Percentiles rank a stretch among this genome's conserved stretches.
Evolutionary conservation across 2,113 vertebrate species (phyloP).

Genomic region (Silurus asotus): DNA sequence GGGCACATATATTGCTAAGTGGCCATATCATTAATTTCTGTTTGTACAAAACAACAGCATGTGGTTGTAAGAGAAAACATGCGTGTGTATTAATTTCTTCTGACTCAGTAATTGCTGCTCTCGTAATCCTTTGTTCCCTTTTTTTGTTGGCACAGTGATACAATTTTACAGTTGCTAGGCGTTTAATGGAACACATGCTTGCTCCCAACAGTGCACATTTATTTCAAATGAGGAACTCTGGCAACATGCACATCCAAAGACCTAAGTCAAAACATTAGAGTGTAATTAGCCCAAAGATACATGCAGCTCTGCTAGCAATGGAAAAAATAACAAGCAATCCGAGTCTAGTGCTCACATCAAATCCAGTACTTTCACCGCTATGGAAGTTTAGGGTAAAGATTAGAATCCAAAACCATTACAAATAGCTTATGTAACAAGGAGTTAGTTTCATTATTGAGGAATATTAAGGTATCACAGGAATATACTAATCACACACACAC

Average conservation of each 20-base stretch:
- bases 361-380: slow-evolving; percentile 1
- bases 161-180: slow-evolving; percentile 65
- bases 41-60: slow-evolving; percentile 58
- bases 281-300: slow-evolving; percentile 46
- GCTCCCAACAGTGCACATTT: slow-evolving; percentile 49
- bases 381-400: neutral
- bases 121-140: slow-evolving; percentile 59
- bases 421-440: neutral
- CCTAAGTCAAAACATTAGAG: slow-evolving; percentile 48
- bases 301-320: slow-evolving; percentile 28
- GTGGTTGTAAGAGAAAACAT: slow-evolving; percentile 62
- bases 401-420: neutral
- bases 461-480: neutral
- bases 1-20: slow-evolving; percentile 43
- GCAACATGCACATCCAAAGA: slow-evolving; percentile 29
- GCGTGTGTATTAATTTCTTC: slow-evolving; percentile 56
- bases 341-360: slow-evolving; percentile 24
- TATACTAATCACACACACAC: neutral
- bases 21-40: slow-evolving; percentile 55
- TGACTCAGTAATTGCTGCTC: slow-evolving; percentile 62
- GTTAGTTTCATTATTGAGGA: neutral
- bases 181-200: slow-evolving; percentile 51
- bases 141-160: slow-evolving; percentile 60
- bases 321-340: slow-evolving; percentile 48
- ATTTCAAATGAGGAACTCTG: slow-evolving; percentile 46